Base-by-base conservation (phyloP, 2,113 vertebrate species). In the Cnemophilus loriae region DNA sequence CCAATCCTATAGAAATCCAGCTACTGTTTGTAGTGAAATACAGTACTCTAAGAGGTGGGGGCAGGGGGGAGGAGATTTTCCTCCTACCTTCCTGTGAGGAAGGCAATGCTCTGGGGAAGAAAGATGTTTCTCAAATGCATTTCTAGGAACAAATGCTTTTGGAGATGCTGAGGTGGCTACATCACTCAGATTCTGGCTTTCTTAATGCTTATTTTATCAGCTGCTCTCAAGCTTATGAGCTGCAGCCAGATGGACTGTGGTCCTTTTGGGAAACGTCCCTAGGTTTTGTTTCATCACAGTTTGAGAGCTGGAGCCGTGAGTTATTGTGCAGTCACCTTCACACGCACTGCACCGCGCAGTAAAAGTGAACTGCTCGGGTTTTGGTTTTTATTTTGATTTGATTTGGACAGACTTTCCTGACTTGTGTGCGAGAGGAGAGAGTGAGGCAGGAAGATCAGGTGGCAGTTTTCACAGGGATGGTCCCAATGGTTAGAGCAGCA, bases 41-140 rank as follows among this genome's bases (percentile, higher is more conserved):
- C 33, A 49, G 1, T 11, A 13, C 22, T 63, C 30, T 14, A 32
- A 67, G 53, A n/a, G n/a, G n/a, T n/a, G n/a, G n/a, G n/a, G n/a
- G n/a, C n/a, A n/a, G n/a, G n/a, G n/a, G n/a, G n/a, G n/a, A n/a
- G n/a, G n/a, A n/a, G n/a, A n/a, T n/a, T 93, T 84, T 89, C 57
- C 35, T 82, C 13, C 41, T 77, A 2, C 59, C 50, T 63, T 81
- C 27, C 44, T 87, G 24, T 16, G 67, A 67, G 50, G 73, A 81
- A 80, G 60, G 52, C 0, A 1, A 9, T 41, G 26, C 30, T 3
- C 1, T 2, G 3, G 6, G n/a, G 23, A 14, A 71, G 46, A 75
- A 79, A 33, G 41, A 39, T 30, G 24, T 67, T 93, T 89, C 63
- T 39, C 16, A 57, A 75, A 61, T 1, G 1, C 15, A 11, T 42